phyloP scores from a whole-genome alignment of 2,113 vertebrate genomes.

The Bos indicus region DNA sequence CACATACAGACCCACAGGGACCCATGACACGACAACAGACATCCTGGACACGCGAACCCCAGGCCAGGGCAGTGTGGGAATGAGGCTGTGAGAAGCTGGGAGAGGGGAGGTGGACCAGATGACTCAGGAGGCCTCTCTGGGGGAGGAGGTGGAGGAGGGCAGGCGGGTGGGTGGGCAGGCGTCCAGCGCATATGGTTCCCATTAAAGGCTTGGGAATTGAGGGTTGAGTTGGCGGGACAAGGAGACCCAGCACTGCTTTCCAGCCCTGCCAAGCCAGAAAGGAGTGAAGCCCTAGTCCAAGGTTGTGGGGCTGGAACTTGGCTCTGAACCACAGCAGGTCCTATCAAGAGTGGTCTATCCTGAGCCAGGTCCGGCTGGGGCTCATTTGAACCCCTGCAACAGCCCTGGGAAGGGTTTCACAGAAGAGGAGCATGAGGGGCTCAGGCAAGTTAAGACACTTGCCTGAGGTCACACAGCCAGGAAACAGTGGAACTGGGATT shows the following conservation, averaged over 20 bases:
- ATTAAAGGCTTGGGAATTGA: slow-evolving; percentile 66
- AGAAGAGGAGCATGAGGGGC: background rate
- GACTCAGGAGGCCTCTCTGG: slow-evolving; percentile 45
- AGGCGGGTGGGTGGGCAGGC: background rate
- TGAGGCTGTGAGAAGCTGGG: background rate
- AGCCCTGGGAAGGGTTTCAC: background rate
- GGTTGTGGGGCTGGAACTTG: slow-evolving; percentile 3
- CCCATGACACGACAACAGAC: background rate
- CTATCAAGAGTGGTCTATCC: background rate
- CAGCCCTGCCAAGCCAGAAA: slow-evolving; percentile 43
- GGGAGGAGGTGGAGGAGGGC: background rate
- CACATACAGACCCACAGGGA: background rate
- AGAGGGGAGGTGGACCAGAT: background rate
- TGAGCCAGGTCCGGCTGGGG: background rate
- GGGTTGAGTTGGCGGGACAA: slow-evolving; percentile 55
- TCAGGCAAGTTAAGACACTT: background rate
- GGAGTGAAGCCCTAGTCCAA: background rate
- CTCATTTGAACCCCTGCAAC: background rate
- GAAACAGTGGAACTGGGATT: background rate
- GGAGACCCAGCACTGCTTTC: slow-evolving; percentile 14
- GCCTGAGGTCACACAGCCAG: background rate
- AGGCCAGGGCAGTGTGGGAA: slow-evolving; percentile 43
- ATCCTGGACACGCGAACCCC: background rate
- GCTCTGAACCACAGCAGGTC: background rate
- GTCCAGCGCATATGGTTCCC: slow-evolving; percentile 61